A percentile compares a stretch with the other conserved stretches of the same genome.
These are phyloP conservation scores for Cyprinodon tularosa DNA, from an alignment of 2,113 vertebrate species.

Conservation along the genomic window DNA sequence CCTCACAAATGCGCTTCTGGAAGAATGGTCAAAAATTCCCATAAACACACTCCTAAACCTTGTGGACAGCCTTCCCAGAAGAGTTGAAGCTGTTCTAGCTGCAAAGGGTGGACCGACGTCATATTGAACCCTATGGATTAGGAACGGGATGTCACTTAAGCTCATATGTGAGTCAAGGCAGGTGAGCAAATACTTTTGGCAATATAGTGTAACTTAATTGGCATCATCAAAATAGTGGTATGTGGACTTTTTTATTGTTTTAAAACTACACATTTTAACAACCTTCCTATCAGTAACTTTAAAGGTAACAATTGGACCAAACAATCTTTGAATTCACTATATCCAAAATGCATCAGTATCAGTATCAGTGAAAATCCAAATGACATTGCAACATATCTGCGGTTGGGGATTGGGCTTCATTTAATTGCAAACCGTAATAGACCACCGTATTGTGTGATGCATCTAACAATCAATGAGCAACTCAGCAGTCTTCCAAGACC, in stretches of 20 bases:
- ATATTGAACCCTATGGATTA: too few relatives aligned
- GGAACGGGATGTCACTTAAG: too few relatives aligned
- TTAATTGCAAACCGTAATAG: constrained; percentile 11
- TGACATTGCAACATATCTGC: neutral
- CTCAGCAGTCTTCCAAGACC: constrained; percentile 27
- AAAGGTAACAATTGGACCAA: neutral
- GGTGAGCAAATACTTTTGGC: too few relatives aligned
- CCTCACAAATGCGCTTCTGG: too few relatives aligned
- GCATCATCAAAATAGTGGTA: neutral
- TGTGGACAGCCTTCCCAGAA: too few relatives aligned
- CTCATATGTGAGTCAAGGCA: too few relatives aligned
- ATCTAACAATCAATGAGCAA: constrained; percentile 21
- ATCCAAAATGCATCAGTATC: neutral
- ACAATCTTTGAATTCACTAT: neutral
- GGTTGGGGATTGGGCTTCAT: neutral
- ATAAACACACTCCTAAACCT: too few relatives aligned
- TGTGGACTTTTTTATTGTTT: too few relatives aligned
- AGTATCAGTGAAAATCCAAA: neutral
- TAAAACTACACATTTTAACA: neutral
- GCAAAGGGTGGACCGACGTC: too few relatives aligned
- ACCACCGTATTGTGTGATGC: constrained; percentile 37
- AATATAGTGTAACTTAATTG: too few relatives aligned
- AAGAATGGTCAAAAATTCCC: too few relatives aligned
- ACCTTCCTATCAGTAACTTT: neutral
- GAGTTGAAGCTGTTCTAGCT: too few relatives aligned